These are phyloP conservation scores for Columba livia DNA, from an alignment of 2,113 vertebrate genomes.

Conservation along the genomic window DNA sequence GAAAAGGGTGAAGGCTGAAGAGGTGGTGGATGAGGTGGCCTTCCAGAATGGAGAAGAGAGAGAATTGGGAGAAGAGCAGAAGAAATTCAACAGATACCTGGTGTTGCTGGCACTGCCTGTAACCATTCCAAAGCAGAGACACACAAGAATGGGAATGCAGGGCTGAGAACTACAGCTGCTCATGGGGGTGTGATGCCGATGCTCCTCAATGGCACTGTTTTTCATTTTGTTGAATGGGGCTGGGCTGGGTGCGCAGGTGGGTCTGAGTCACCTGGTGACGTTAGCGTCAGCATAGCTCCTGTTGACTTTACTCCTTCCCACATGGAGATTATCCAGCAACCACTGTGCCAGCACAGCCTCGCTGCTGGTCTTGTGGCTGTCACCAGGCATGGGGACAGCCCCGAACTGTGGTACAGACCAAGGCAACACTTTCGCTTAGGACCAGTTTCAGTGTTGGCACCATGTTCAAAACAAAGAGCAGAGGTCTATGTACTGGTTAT, in stretches of 20 bases:
- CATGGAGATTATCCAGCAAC: background rate
- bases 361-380: background rate
- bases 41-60: background rate
- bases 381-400: too few species aligned
- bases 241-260: background rate
- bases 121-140: background rate
- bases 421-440: background rate
- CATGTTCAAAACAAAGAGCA: background rate
- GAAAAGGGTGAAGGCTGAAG: background rate
- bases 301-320: background rate
- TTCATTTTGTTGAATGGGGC: background rate
- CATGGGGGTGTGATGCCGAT: fast-evolving
- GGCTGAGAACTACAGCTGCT: background rate
- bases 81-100: background rate
- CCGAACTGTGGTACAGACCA: background rate
- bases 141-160: background rate
- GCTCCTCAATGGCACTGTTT: background rate
- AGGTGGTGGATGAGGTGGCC: background rate
- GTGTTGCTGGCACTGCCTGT: background rate
- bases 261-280: background rate
- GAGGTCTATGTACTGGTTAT: background rate
- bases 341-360: background rate
- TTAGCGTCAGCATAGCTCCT: background rate
- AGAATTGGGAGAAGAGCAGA: background rate
- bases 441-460: background rate